Percentiles rank a stretch among this genome's conserved stretches.
Conservation (phyloP, 2,113 vertebrate species). For the Theristicus caerulescens region DNA sequence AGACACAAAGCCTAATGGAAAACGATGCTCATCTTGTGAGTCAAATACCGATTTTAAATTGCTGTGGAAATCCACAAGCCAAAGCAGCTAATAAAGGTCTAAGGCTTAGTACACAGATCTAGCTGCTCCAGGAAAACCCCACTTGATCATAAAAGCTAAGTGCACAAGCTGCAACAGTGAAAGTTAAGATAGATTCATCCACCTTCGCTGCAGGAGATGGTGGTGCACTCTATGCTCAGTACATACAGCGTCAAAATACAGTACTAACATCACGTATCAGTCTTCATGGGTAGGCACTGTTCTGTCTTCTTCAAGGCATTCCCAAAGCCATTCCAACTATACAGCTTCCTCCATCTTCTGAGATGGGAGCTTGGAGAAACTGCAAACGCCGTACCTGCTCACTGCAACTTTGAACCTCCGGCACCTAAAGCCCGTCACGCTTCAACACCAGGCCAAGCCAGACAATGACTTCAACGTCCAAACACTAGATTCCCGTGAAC, state of each 20-base stretch:
- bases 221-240: fast-evolving
- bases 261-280: fast-evolving
- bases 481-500: not conserved
- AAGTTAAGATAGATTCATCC: too few species aligned
- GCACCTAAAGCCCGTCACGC: not conserved
- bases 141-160: not conserved
- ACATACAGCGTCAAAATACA: fast-evolving
- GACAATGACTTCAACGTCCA: not conserved
- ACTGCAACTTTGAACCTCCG: not conserved
- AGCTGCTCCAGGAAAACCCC: not conserved
- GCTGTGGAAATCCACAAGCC: not conserved
- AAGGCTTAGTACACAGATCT: not conserved
- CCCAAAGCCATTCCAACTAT: not conserved
- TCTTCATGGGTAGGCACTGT: not conserved
- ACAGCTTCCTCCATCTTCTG: not conserved
- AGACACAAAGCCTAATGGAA: not conserved
- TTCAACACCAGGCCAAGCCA: not conserved
- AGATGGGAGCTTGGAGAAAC: not conserved
- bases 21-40: not conserved
- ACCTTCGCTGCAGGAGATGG: not conserved
- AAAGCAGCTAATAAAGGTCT: not conserved
- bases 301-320: not conserved
- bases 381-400: not conserved
- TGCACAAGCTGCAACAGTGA: not conserved
- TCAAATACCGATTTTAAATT: not conserved